These are phyloP conservation scores for Rhegmatorhina hoffmannsi DNA, from an alignment of 2,113 vertebrate genomes.

Conservation along the genomic window DNA sequence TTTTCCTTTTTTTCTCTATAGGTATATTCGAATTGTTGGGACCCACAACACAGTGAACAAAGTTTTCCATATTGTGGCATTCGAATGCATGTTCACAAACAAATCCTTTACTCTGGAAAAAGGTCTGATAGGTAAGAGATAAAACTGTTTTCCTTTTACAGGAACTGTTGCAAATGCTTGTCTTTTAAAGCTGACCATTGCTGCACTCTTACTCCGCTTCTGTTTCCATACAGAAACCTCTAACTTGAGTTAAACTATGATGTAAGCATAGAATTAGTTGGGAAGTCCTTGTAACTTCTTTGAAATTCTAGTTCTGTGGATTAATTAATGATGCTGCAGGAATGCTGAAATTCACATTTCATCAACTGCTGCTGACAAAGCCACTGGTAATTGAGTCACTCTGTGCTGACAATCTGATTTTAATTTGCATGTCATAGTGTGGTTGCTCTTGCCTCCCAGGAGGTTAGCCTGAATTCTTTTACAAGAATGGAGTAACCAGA, in stretches of 20 bases:
- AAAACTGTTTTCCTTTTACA: background rate
- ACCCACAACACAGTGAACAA: conserved; percentile 99
- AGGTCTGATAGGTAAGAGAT: conserved; percentile 89
- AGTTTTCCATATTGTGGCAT: conserved; percentile 97
- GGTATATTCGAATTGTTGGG: conserved; percentile 96
- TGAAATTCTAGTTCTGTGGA: background rate
- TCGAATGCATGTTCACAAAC: conserved; percentile 97
- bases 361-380: background rate
- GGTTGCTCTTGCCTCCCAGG: background rate
- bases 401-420: background rate
- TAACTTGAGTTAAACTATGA: background rate
- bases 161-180: background rate
- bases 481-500: background rate
- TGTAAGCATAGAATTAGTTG: background rate
- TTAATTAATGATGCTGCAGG: background rate
- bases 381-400: background rate
- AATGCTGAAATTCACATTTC: background rate
- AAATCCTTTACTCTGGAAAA: conserved; percentile 89
- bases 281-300: background rate
- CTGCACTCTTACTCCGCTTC: background rate
- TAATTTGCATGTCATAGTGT: background rate
- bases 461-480: background rate
- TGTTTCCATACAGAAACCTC: background rate
- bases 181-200: background rate
- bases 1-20: conserved; percentile 31